Conservation (phyloP, 64 coral and sea anemone species). For the Pocillopora damicornis region DNA sequence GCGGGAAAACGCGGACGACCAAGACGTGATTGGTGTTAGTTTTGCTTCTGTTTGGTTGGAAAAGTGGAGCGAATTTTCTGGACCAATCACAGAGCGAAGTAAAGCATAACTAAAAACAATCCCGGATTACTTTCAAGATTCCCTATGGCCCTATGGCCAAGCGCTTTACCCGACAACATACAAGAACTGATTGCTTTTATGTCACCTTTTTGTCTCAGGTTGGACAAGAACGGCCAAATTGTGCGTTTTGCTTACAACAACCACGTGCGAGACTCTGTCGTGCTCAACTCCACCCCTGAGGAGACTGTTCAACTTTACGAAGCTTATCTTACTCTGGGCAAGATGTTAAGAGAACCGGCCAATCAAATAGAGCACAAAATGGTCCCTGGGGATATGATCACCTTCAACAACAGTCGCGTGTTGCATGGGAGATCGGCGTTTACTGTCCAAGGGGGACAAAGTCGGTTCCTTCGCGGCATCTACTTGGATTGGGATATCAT, state of each 20-base stretch:
- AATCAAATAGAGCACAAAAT: conserved; percentile 74
- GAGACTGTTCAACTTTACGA: conserved; percentile 49
- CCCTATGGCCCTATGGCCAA: not conserved
- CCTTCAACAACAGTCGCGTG: conserved; percentile 83
- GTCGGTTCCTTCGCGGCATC: conserved; percentile 38
- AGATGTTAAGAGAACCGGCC: conserved; percentile 67
- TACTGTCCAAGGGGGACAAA: conserved; percentile 38
- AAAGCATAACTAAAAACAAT: no score
- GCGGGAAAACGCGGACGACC: no score
- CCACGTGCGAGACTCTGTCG: conserved; percentile 56
- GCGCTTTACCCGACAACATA: not conserved
- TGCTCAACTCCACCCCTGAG: conserved; percentile 52
- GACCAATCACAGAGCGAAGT: no score
- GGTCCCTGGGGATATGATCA: conserved; percentile 59
- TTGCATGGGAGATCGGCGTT: conserved; percentile 68
- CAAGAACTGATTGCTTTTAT: not conserved
- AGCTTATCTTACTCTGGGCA: conserved; percentile 63
- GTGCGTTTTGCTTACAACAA: conserved; percentile 78
- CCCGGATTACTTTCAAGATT: not conserved
- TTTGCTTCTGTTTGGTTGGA: no score
- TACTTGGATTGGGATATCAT: conserved; percentile 83
- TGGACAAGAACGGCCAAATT: conserved; percentile 56
- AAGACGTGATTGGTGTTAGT: no score
- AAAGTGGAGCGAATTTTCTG: no score
- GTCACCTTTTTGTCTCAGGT: conserved; percentile 4